Evolutionary conservation across 2,113 vertebrate genomes (phyloP), one percentile per base, ranked within the genome.

Genomic region (Columba livia): DNA sequence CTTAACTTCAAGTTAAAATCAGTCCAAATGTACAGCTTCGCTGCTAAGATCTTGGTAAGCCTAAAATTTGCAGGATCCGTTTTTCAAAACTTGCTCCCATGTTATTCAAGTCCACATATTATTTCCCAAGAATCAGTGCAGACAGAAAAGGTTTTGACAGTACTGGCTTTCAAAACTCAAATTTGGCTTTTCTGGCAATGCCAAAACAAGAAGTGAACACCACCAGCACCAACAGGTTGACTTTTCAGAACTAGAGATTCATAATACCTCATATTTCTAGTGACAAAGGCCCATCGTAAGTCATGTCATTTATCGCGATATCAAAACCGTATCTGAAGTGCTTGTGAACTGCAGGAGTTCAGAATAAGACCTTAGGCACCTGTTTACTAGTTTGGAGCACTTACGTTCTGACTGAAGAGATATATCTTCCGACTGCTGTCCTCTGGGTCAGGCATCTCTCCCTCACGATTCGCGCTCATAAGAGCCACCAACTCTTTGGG

Each of bases 401-500:
- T 96, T 93, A 99, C 99, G 7, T 98, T 98, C 97, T 99, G 99
- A 90, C 97, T 98, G 98, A 99, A 99, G 50, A 95, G 94, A 95
- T 98, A 99, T 67, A 99, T 95, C 82, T 98, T 97, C 57, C 97
- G 98, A 53, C 72, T 90, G 65, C 65, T 85, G 88, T 99, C 99
- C 85, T 97, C 97, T 6, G 99, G 98, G 93, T 99, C 99, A 4
- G 97, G 96, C 32, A 91, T 96, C 73, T 99, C 98, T 81, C 99
- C 99, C 3, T 99, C 98, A 2, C 98, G 98, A 77, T 98, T 79
- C 1, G 99, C 99, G 53, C 99, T 99, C 99, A 99, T 99, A 54
- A 99, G 98, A 13, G 99, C 99, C 62, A 99, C 99, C 97, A 99
- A 81, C 48, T 99, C 99, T 94, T 98, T 99, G 9, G 99, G 99